Percentiles rank a stretch among this genome's conserved stretches.
These are phyloP conservation scores for Eilema caniola DNA, from an alignment of 2,888 invertebrate genomes.

Conservation along the genomic window DNA sequence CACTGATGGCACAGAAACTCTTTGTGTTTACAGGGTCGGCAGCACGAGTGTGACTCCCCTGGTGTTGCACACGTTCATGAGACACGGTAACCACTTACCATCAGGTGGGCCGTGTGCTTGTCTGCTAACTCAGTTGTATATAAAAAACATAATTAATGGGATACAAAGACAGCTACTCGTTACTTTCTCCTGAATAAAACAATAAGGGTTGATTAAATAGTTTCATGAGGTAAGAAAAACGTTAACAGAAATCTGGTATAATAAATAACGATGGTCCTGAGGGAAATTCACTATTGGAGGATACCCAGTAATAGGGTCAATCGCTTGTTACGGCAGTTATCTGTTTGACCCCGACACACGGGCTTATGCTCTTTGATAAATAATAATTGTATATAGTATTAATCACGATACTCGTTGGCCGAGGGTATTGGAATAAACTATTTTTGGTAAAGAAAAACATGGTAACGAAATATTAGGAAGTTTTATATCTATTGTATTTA, in stretches of 20 bases:
- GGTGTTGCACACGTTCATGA: too few species aligned
- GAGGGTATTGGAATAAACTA: background rate
- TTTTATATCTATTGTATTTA: too few species aligned
- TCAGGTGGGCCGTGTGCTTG: too few species aligned
- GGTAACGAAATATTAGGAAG: background rate
- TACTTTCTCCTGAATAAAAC: background rate
- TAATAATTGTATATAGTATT: background rate
- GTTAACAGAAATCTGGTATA: conserved; percentile 3
- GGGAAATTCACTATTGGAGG: conserved; percentile 7
- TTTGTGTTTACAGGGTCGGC: too few species aligned
- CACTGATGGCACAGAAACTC: too few species aligned
- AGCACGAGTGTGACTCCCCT: too few species aligned
- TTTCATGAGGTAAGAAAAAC: conserved; percentile 5
- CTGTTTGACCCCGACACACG: background rate
- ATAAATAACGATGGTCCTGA: conserved; percentile 8
- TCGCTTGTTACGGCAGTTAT: background rate
- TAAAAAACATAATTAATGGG: background rate
- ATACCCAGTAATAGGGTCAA: background rate
- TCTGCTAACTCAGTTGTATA: too few species aligned
- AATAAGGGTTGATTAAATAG: background rate
- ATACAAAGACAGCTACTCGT: background rate
- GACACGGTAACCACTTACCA: too few species aligned
- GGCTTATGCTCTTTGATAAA: background rate
- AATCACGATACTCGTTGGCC: background rate
- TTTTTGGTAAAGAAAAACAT: background rate